These are phyloP conservation scores for Metalampra italica DNA, from an alignment of 2,888 invertebrate species.

Conservation along the genomic window DNA sequence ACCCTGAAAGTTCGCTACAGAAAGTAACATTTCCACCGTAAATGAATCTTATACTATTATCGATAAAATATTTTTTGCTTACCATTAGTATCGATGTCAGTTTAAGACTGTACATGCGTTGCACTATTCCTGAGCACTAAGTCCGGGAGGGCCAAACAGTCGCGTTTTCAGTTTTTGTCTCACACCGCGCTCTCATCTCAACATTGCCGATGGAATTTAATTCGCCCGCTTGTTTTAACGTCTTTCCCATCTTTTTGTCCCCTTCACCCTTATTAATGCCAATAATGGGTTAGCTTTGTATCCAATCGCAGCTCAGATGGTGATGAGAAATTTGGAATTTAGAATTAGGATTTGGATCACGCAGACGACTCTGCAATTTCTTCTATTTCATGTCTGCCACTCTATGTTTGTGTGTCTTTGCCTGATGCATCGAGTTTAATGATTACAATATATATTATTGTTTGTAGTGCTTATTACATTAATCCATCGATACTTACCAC, in stretches of 20 bases:
- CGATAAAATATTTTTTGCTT: no score
- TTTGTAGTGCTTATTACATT: neutral
- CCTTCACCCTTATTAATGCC: constrained; percentile 43
- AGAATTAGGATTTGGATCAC: constrained; percentile 2
- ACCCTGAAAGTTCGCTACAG: no score
- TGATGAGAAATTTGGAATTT: constrained; percentile 10
- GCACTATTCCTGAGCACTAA: constrained; percentile 33
- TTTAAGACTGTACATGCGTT: constrained; percentile 18
- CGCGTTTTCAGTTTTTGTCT: constrained; percentile 57
- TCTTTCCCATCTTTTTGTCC: constrained; percentile 45
- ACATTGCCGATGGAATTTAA: constrained; percentile 63
- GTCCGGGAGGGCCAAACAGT: constrained; percentile 49
- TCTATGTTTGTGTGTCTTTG: neutral
- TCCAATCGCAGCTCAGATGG: constrained; percentile 21
- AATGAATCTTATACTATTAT: no score
- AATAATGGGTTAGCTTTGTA: constrained; percentile 45
- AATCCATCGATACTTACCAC: neutral
- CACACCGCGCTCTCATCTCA: constrained; percentile 48
- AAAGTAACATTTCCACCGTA: no score
- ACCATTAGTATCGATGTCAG: constrained; percentile 29
- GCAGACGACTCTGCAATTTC: neutral
- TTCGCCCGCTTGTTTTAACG: constrained; percentile 55
- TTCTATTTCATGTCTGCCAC: neutral
- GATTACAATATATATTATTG: neutral
- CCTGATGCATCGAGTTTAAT: neutral